Evolutionary conservation across 1,140 invertebrate genomes (phyloP).

Genomic region (Andrena cerasifolii): DNA sequence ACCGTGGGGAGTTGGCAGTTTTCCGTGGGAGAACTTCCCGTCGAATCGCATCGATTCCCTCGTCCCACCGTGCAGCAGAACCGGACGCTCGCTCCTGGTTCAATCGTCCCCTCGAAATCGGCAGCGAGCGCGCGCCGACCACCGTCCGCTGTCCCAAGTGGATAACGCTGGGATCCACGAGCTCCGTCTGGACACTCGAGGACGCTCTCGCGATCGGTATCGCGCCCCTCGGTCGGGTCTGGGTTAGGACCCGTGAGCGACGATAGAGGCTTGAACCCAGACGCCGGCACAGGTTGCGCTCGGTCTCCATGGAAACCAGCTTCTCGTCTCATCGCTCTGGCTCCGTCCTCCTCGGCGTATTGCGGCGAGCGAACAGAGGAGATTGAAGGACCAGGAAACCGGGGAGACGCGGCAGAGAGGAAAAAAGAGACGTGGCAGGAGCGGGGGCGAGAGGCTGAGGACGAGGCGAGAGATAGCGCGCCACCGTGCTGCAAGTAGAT

Average conservation of each 20-base stretch:
- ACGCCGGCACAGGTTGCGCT: constrained; percentile 59
- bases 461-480: background rate
- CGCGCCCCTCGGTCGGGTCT: constrained; percentile 22
- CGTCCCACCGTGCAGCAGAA: too few species aligned
- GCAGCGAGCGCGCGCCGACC: too few species aligned
- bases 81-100: too few species aligned
- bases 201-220: constrained; percentile 31
- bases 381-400: constrained; percentile 8
- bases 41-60: too few species aligned
- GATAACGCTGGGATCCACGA: background rate
- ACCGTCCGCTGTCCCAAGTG: too few species aligned
- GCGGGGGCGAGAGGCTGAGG: constrained; percentile 7
- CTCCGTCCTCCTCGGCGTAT: constrained; percentile 52
- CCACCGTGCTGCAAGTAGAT: constrained; percentile 5
- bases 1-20: background rate
- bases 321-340: constrained; percentile 54
- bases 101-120: too few species aligned
- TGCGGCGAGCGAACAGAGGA: constrained; percentile 37
- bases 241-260: constrained; percentile 10
- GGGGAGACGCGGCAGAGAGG: background rate
- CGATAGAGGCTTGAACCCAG: constrained; percentile 51
- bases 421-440: background rate
- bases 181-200: background rate
- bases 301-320: constrained; percentile 71
- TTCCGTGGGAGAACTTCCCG: too few species aligned